phyloP scores from a whole-genome alignment of 2,797 vertebrate species.

The Falco berigora region DNA sequence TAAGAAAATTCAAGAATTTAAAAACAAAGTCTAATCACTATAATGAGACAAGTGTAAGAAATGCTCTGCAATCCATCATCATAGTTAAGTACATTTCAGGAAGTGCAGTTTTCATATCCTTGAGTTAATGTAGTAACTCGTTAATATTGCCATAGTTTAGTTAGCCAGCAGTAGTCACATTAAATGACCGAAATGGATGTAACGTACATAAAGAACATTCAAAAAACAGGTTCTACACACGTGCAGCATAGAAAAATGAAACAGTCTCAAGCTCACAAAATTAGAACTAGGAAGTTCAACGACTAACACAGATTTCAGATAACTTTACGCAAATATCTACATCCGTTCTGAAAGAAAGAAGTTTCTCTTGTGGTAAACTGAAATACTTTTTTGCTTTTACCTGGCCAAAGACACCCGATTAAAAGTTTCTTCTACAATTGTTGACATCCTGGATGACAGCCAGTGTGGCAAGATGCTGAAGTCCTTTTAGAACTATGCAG shows the following conservation, averaged over 20 bases:
- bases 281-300: constrained; percentile 21
- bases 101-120: constrained; percentile 48
- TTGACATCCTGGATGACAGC: neutral
- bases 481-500: neutral
- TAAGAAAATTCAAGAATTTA: neutral
- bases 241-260: constrained; percentile 53
- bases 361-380: constrained; percentile 56
- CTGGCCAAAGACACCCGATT: neutral
- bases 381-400: neutral
- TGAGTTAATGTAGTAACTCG: constrained; percentile 43
- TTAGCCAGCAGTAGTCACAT: neutral
- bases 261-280: constrained; percentile 48
- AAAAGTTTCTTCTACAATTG: neutral
- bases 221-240: constrained; percentile 41
- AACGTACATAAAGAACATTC: constrained; percentile 45
- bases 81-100: constrained; percentile 51
- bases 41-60: neutral
- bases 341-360: constrained; percentile 59
- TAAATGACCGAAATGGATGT: constrained; percentile 39
- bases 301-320: constrained; percentile 23
- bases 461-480: neutral
- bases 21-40: neutral
- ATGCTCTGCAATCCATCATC: constrained; percentile 54
- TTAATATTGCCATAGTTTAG: neutral
- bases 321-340: constrained; percentile 62